Evolutionary conservation across 2,113 vertebrate genomes (phyloP), one percentile per base, ranked within the genome.

Genomic region (Rhombomys opimus): DNA sequence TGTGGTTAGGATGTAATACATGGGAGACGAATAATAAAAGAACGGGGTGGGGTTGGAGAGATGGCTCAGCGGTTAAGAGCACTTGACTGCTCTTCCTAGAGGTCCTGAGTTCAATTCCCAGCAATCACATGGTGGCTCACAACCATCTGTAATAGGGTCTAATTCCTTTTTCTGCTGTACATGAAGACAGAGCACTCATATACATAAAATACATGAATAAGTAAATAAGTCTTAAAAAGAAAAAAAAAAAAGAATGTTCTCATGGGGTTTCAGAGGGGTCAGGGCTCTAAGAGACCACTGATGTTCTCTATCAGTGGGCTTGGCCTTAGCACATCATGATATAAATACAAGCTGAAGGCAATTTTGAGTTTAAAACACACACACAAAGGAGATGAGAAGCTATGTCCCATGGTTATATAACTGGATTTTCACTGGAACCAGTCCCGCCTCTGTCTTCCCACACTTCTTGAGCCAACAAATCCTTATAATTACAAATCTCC

Each of bases 371-470:
- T 70, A 91, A 95, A 91, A 67, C 7, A 57, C 57, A 57, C 57
- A 57, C 20, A 15, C 38, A 32, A 94, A 54, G 20, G 57, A 54
- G 80, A n/a, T 88, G 93, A 86, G 73, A 95, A 65, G 72, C 73
- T 81, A 54, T 20, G 7, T 54, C 9, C 30, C 35, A 73, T 7
- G 73, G 22, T 94, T 90, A 63, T 61, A 2, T 5, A 94, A 75
- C 35, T 93, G 77, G 10, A 80, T 78, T 82, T 88, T 95, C 67
- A 92, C 35, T 89, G 73, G 72, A 95, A 91, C 17, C 25, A 78
- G 65, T 80, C 13, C 52, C 14, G 50, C 38, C 52, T 70, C 32
- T 50, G 7, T 46, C 54, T 73, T 15, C 22, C 20, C 80, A 23
- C 35, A 57, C 81, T 86, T 94, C 95, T 2, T 87, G 23, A 91